Base-by-base conservation (phyloP, 1,140 invertebrate genomes). In the Sweltsa coloradensis region DNA sequence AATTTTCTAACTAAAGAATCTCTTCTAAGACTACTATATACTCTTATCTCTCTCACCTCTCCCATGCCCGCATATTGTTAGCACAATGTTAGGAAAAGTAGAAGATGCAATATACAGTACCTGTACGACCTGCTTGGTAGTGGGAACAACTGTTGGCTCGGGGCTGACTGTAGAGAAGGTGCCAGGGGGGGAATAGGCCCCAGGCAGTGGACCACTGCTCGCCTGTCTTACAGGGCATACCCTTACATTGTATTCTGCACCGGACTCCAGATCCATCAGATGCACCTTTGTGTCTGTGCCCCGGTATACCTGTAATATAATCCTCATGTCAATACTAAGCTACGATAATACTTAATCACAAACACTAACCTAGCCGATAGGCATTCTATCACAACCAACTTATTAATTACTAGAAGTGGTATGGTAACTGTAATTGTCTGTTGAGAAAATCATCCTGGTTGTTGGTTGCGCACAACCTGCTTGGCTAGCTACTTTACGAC, bases 181-280 rank as follows among this genome's bases (percentile, higher is more conserved):
- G 16, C 71, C 60, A 21, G 73, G 60, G n/a, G 71, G 69, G 49
- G 82, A 82, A 60, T 73, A 81, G 34, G 79, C 71, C 26, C 83
- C 81, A 18, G 67, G 55, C 26, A 87, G 68, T 49, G 77, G 71
- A 0, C 67, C 71, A 26, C 66, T 66, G 2, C 58, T 53, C 48
- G 73, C 71, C 45, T 75, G 64, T 26, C 85, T 73, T 41, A 87
- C 72, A 2, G 79, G 76, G 65, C 79, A 82, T 14, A 88, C 83
- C 21, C 83, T 72, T 41, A 84, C 73, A 51, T 69, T 62, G 60
- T 89, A 89, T 51, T 85, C 81, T 23, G 72, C 72, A 49, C 78
- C 79, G 14, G 78, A 67, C 53, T 80, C 74, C 51, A 89, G 67
- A 56, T 77, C 75, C 51, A 76, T 74, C 53, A 88, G 60, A 42